Conservation (phyloP, 2,797 vertebrate species). For the Taenioides sp. region DNA sequence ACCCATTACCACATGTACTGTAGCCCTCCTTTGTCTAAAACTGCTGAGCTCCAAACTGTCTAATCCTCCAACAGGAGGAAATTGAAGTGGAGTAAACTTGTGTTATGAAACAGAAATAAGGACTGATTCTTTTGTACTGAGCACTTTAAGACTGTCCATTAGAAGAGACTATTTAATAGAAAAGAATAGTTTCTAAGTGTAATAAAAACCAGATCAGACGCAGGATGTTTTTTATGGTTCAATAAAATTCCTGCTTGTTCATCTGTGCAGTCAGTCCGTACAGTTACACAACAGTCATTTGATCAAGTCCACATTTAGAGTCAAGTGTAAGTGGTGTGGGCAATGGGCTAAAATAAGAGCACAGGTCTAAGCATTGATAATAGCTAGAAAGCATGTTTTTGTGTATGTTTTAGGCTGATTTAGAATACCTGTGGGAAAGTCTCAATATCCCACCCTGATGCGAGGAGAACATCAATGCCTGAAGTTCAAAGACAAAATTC, state of each 20-base stretch:
- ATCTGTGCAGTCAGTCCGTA: constrained; percentile 17
- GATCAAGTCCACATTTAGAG: constrained; percentile 51
- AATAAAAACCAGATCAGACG: constrained; percentile 21
- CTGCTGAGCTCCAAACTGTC: background rate
- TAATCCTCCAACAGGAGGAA: background rate
- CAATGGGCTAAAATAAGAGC: constrained; percentile 55
- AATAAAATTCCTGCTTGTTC: constrained; percentile 25
- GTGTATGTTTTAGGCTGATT: no score
- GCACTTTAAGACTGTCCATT: constrained; percentile 30
- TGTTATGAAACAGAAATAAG: constrained; percentile 26
- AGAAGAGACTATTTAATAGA: constrained; percentile 11
- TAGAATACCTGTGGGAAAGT: no score
- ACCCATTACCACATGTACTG: background rate
- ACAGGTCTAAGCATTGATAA: constrained; percentile 16
- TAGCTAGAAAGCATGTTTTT: no score
- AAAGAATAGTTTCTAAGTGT: constrained; percentile 12
- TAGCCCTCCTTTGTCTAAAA: background rate
- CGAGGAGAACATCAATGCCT: background rate
- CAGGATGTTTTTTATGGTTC: constrained; percentile 16
- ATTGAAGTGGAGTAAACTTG: constrained; percentile 22
- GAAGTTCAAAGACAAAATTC: background rate
- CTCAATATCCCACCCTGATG: no score
- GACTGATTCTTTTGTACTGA: constrained; percentile 12
- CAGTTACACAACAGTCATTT: constrained; percentile 32
- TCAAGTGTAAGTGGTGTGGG: constrained; percentile 27